Evolutionary conservation across 1,140 invertebrate genomes (phyloP), one percentile per base, ranked within the genome.

Genomic region (Nebria ingens): DNA sequence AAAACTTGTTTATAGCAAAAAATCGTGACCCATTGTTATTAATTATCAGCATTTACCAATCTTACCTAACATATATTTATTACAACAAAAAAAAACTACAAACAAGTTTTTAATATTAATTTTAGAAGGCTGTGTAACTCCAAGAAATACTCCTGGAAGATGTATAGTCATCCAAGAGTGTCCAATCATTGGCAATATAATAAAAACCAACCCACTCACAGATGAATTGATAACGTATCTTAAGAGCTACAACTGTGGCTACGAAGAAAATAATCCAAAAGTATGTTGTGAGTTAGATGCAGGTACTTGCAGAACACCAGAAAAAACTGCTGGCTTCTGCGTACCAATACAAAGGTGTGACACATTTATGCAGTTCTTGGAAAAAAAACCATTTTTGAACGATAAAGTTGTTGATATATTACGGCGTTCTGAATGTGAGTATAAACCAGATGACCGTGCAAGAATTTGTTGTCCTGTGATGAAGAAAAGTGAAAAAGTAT

Each of bases 111-210:
- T 9, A 49, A 15, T 49, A 49, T 49, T 49, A 19, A 9, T 49
- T 19, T 49, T 34, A 34, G 42, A 49, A 49, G 6, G 6, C 42
- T 49, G 19, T 19, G 17, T 4, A 3, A 53, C 52, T 29, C 52
- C 22, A 6, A 25, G 17, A 13, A 53, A 53, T 53, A 34, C 2
- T 1, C 1, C 21, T 2, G 52, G 52, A 17, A 25, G 1, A 53
- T 53, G 52, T 34, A 34, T 53, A 20, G 4, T 11, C 6, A 51
- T 51, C 4, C 4, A 51, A 19, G 21, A 51, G 21, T 51, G 50
- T 51, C 21, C 50, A 21, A 20, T 15, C 3, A 21, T 21, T 6
- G 4, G 19, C 9, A 22, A 51, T 20, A 20, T 51, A 9, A 9
- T 51, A 12, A 11, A 19, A 51, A 51, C 3, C 11, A 4, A 20